Evolutionary conservation across 2,113 vertebrate genomes (phyloP).

Genomic region (Hepsetus odoe): DNA sequence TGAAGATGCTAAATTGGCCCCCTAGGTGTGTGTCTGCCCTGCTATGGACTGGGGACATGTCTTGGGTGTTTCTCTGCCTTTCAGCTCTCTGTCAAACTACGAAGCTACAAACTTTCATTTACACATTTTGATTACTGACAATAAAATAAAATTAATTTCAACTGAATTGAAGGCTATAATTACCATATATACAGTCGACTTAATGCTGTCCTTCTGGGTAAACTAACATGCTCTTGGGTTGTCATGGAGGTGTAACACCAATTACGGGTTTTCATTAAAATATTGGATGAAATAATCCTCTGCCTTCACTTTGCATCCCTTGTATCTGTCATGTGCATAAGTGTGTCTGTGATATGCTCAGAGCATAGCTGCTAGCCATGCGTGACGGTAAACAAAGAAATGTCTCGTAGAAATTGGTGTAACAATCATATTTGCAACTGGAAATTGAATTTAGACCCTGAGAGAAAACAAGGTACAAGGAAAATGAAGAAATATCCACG

Average conservation of each 20-base stretch:
- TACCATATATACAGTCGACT: neutral
- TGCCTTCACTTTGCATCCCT: neutral
- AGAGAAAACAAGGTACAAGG: constrained; percentile 9
- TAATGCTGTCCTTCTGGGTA: neutral
- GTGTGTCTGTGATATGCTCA: neutral
- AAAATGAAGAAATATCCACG: neutral
- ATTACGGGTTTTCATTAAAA: neutral
- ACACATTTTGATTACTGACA: too few species aligned
- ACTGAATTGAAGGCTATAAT: neutral
- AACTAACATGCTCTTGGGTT: neutral
- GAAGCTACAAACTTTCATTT: too few species aligned
- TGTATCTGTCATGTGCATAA: neutral
- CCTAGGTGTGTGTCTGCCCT: too few species aligned
- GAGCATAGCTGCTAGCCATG: neutral
- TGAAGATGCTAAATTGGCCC: too few species aligned
- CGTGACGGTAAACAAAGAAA: neutral
- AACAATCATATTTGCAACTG: constrained; percentile 33
- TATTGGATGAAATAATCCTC: neutral
- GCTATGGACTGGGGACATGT: too few species aligned
- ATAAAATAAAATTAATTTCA: too few species aligned
- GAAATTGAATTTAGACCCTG: constrained; percentile 27
- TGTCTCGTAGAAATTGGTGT: constrained; percentile 10
- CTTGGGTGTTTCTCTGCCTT: too few species aligned
- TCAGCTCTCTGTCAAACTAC: too few species aligned
- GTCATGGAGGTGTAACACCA: neutral